Percentiles rank a stretch among this genome's conserved stretches.
These are phyloP conservation scores for Trachelus stipa DNA, from an alignment of 2,888 invertebrate genomes.

Conservation along the genomic window DNA sequence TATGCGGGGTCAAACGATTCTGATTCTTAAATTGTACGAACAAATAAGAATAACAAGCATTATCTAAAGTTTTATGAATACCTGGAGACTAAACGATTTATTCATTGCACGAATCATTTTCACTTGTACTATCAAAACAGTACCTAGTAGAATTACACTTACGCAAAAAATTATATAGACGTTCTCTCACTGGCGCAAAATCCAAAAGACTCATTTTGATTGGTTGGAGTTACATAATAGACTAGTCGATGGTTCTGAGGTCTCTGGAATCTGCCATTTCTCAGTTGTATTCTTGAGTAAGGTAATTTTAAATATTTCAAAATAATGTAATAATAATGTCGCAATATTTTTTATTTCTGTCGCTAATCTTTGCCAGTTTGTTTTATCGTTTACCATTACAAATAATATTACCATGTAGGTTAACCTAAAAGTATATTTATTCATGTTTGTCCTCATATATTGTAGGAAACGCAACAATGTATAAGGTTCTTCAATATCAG, in stretches of 20 bases:
- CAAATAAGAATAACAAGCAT: not conserved
- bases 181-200: constrained; percentile 17
- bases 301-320: not conserved
- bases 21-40: not conserved
- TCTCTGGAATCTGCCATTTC: not conserved
- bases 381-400: not conserved
- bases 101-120: constrained; percentile 30
- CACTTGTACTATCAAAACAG: not conserved
- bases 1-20: not conserved
- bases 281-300: not conserved
- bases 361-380: not conserved
- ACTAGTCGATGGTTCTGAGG: not conserved
- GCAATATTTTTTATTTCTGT: not conserved
- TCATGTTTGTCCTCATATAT: not conserved
- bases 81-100: constrained; percentile 29
- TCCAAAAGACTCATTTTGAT: constrained; percentile 16
- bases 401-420: not conserved
- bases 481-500: not conserved
- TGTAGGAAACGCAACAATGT: not conserved
- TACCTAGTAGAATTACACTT: not conserved
- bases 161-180: not conserved
- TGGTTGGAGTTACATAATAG: constrained; percentile 27
- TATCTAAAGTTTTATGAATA: constrained; percentile 11
- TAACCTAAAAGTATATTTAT: not conserved
- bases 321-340: not conserved